Evolutionary conservation across 2,797 vertebrate genomes (phyloP).

Genomic region (Scolopax rusticola): DNA sequence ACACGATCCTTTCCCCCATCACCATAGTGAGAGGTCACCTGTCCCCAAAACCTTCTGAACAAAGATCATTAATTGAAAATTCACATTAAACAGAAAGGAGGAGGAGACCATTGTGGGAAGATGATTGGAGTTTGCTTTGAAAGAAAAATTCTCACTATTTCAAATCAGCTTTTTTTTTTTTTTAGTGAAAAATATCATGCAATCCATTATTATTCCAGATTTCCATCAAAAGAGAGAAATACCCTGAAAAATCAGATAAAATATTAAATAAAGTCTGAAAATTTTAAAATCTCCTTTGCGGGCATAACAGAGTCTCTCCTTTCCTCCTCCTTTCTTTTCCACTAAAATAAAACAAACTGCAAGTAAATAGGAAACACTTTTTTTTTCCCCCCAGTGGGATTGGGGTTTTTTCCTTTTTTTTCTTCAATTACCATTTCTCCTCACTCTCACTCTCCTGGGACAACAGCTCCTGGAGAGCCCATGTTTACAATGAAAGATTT

Average conservation of each 20-base stretch:
- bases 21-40: fast-evolving
- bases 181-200: neutral
- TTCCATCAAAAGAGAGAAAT: neutral
- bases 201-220: neutral
- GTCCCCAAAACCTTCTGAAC: neutral
- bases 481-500: neutral
- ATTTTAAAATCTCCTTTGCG: neutral
- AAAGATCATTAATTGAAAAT: neutral
- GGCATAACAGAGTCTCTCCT: neutral
- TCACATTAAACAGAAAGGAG: neutral
- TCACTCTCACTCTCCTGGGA: neutral
- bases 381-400: neutral
- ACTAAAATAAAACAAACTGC: neutral
- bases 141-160: too few species aligned
- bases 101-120: neutral
- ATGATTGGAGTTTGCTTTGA: too few species aligned
- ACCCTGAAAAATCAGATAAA: neutral
- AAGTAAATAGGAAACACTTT: neutral
- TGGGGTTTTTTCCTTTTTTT: neutral
- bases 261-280: neutral
- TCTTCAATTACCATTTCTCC: neutral
- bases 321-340: neutral
- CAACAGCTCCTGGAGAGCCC: neutral
- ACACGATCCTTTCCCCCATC: fast-evolving
- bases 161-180: neutral